These are phyloP conservation scores for Dendrocincla tyrannina DNA, from an alignment of 2,797 vertebrate species.

Conservation along the genomic window DNA sequence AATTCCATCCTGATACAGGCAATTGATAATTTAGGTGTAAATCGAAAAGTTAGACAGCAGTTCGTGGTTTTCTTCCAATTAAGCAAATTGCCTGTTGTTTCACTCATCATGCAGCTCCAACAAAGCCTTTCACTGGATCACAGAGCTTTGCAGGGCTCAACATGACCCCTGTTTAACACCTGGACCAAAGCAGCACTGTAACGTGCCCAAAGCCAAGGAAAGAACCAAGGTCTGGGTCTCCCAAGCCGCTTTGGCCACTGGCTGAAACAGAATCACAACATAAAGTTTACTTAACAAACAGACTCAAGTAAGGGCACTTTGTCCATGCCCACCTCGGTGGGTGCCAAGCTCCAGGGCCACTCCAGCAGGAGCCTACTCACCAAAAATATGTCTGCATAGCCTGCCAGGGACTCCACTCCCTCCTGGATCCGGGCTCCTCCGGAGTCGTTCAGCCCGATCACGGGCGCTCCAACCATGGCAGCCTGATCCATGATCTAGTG, in stretches of 20 bases:
- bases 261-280: background rate
- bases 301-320: background rate
- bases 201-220: background rate
- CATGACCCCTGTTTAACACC: background rate
- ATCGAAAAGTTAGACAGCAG: background rate
- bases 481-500: constrained; percentile 97
- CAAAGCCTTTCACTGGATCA: background rate
- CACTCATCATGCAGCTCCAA: background rate
- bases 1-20: background rate
- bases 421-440: constrained; percentile 98
- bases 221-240: background rate
- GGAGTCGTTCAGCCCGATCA: constrained; percentile 96
- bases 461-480: constrained; percentile 90
- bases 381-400: constrained; percentile 98
- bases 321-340: background rate
- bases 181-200: background rate
- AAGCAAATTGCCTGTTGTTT: background rate
- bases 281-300: background rate
- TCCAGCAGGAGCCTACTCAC: constrained; percentile 71
- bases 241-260: background rate
- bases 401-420: constrained; percentile 95
- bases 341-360: background rate
- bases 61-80: background rate
- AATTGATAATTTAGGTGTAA: background rate
- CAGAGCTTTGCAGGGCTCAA: background rate